Percentiles rank a stretch among this genome's conserved stretches.
These are phyloP conservation scores for Ariopsis seemanni DNA, from an alignment of 2,113 vertebrate genomes.

Conservation along the genomic window DNA sequence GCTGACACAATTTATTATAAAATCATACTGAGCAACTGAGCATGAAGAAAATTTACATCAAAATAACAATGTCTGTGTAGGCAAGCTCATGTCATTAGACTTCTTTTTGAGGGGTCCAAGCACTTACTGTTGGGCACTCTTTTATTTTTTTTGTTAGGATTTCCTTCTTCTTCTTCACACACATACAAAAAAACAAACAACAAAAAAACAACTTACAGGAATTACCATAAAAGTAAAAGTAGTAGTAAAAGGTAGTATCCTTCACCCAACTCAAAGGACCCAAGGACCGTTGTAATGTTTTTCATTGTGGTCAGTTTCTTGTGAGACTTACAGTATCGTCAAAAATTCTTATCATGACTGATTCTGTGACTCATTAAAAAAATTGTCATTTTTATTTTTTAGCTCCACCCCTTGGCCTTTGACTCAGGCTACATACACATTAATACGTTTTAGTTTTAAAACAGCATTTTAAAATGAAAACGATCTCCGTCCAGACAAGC, in stretches of 20 bases:
- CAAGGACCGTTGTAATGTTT: not conserved
- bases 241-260: not conserved
- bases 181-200: too few relatives aligned
- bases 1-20: not conserved
- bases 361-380: not conserved
- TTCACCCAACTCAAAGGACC: not conserved
- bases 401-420: not conserved
- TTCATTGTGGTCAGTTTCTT: not conserved
- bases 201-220: too few relatives aligned
- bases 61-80: not conserved
- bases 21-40: not conserved
- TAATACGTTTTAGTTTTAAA: too few relatives aligned
- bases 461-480: too few relatives aligned
- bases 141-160: not conserved
- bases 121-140: not conserved
- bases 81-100: not conserved
- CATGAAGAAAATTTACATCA: not conserved
- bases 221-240: too few relatives aligned
- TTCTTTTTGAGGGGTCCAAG: not conserved
- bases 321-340: not conserved
- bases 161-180: not conserved
- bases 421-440: not conserved
- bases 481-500: too few relatives aligned
- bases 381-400: not conserved
- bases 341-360: not conserved